Base-by-base conservation (phyloP, 2,797 vertebrate species). In the Semaprochilodus insignis region DNA sequence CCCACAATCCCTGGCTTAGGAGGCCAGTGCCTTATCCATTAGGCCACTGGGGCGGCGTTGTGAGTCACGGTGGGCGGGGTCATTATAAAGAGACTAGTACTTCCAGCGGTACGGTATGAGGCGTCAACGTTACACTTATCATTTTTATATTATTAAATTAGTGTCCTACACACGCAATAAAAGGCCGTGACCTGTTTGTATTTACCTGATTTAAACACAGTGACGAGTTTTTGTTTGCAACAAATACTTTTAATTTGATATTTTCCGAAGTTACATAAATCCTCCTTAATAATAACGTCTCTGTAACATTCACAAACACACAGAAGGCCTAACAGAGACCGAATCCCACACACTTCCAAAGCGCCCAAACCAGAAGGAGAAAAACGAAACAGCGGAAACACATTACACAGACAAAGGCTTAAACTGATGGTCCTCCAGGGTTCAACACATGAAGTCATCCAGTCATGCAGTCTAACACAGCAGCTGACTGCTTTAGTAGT, bases 21-120 rank as follows among this genome's bases (percentile, higher is more conserved):
- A 88, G 88, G 85, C 88, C 86, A 87, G 86, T 87, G 88, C 86
- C 88, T 86, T 89, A 88, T 87, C 85, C 83, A 86, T 88, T 88
- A 86, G 87, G 87, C 85, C 87, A 88, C 87, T 86, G 83, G 86
- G 86, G 84, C 57, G 34, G 44, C 1, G 27, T 8, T 15, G 6
- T 0, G 0, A 6, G 10, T 0, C 17, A 0, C 0, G 25, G 17
- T 0, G 51, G 6, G 25, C 19, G 19, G 36, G 19, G 36, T 21
- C 0, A 2, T 3, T 40, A 23, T n/a, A 16, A 54, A 19, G 15
- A 4, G 48, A 51, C 11, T 11, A 4, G 51, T 16, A 7, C 51
- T 31, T 31, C 31, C 31, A 31, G 31, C 31, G 31, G 31, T 3
- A 31, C 31, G 31, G 31, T 31, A 31, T 1, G 31, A 31, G 3